Conservation (phyloP, 92 coral and sea anemone species). For the Porites cylindrica region DNA sequence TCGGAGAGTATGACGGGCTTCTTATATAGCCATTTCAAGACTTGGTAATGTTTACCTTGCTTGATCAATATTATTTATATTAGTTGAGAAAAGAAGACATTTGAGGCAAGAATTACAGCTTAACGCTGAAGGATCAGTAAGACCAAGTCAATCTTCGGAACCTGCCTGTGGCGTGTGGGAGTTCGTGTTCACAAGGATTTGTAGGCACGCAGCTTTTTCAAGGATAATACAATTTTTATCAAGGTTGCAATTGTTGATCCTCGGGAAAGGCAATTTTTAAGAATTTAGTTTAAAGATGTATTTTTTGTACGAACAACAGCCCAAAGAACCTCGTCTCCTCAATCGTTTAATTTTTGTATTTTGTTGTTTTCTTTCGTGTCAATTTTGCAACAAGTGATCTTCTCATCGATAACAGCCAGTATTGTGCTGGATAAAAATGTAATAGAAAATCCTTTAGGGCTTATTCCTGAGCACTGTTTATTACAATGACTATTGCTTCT, state of each 20-base stretch:
- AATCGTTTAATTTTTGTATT: too few species aligned
- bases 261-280: constrained; percentile 14
- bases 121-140: background rate
- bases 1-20: constrained; percentile 66
- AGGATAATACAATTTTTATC: constrained; percentile 63
- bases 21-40: constrained; percentile 67
- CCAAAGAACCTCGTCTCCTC: too few species aligned
- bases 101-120: constrained; percentile 32
- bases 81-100: constrained; percentile 50
- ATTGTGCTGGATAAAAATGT: too few species aligned
- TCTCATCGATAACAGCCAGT: too few species aligned
- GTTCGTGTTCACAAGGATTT: constrained; percentile 50
- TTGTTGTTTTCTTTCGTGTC: too few species aligned
- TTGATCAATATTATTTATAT: constrained; percentile 62
- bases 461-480: too few species aligned
- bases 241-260: constrained; percentile 43
- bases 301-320: too few species aligned
- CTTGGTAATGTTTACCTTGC: constrained; percentile 47
- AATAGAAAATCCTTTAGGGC: too few species aligned
- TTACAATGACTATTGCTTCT: too few species aligned
- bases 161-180: constrained; percentile 52
- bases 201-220: constrained; percentile 55
- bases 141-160: constrained; percentile 33
- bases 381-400: too few species aligned
- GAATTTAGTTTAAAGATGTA: background rate